Percentiles rank a stretch among this genome's conserved stretches.
These are phyloP conservation scores for Micrasema longulum DNA, from an alignment of 1,140 invertebrate genomes.

Conservation along the genomic window DNA sequence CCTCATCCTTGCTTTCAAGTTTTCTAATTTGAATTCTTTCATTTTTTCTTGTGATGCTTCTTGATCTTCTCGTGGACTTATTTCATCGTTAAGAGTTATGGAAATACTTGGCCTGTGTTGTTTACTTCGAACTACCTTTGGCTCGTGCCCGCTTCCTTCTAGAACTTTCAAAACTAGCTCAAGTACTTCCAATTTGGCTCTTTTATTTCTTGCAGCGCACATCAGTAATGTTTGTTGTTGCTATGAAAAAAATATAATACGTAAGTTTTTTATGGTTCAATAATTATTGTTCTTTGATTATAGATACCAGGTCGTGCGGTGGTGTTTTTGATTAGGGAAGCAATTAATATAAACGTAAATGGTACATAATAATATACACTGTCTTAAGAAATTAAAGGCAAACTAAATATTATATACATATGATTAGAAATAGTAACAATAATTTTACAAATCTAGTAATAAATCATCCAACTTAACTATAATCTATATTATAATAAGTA, in stretches of 20 bases:
- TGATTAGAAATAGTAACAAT: no score
- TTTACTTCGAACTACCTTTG: constrained; percentile 1
- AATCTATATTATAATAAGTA: no score
- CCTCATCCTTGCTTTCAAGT: background rate
- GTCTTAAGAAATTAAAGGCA: no score
- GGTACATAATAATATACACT: no score
- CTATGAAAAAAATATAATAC: constrained; percentile 59
- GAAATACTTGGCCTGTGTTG: constrained; percentile 30
- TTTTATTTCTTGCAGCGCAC: constrained; percentile 76
- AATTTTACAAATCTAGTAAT: no score
- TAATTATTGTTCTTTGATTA: no score
- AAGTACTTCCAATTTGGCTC: constrained; percentile 70
- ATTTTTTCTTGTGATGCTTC: background rate
- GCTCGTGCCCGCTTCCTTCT: constrained; percentile 59
- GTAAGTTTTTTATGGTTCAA: no score
- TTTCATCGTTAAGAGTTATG: background rate
- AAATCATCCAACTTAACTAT: no score
- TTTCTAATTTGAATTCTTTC: background rate
- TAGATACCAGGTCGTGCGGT: no score
- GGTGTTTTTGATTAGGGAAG: no score
- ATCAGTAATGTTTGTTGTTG: constrained; percentile 78
- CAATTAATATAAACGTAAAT: no score
- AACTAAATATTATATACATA: no score
- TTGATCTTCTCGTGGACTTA: background rate
- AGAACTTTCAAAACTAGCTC: constrained; percentile 72